These are phyloP conservation scores for Oscheius sp. DNA, from an alignment of 2,888 invertebrate species.

Conservation along the genomic window DNA sequence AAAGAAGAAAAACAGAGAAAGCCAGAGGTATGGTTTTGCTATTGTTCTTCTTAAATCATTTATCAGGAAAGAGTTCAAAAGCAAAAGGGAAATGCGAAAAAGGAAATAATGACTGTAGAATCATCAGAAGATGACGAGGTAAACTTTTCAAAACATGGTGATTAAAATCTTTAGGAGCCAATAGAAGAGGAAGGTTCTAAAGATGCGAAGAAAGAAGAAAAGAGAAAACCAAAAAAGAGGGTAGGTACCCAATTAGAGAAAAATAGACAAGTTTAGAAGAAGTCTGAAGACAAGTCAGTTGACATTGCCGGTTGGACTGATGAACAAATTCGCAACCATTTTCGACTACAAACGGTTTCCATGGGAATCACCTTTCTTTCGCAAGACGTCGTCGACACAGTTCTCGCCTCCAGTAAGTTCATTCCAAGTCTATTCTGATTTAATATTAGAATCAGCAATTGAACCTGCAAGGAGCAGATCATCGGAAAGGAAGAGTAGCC, in stretches of 20 bases:
- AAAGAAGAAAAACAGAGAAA: neutral
- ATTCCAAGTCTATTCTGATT: neutral
- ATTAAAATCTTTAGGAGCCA: no score
- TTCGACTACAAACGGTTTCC: neutral
- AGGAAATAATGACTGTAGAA: no score
- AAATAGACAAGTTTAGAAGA: neutral
- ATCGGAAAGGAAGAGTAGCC: neutral
- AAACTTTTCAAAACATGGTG: no score
- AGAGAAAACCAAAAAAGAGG: neutral
- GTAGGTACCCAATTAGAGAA: neutral
- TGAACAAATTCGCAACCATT: neutral
- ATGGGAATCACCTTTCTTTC: neutral
- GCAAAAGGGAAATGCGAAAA: neutral
- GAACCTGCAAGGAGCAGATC: neutral
- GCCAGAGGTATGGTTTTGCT: no score
- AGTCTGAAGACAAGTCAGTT: neutral
- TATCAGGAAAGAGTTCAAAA: neutral
- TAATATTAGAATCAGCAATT: neutral
- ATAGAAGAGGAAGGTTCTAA: no score
- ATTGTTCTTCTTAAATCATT: no score
- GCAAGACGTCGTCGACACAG: neutral
- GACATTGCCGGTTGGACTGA: slow-evolving; percentile 2
- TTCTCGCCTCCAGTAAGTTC: neutral
- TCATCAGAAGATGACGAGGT: no score
- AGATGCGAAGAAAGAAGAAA: no score